Percentiles rank a stretch among this genome's conserved stretches.
phyloP scores from a whole-genome alignment of 2,797 vertebrate species.

The Premnoplex brunnescens region DNA sequence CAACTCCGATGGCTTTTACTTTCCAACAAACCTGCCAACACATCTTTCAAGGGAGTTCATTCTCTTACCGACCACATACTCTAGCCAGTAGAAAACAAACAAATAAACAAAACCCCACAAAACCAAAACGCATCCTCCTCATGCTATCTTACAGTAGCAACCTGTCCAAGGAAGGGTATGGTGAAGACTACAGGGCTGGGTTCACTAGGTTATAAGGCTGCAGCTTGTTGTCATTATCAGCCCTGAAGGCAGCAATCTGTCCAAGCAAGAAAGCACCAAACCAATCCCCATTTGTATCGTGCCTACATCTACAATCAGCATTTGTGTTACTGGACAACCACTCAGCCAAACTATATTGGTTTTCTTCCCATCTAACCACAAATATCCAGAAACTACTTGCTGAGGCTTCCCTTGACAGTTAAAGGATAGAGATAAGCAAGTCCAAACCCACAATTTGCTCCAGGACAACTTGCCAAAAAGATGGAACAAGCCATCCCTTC shows the following conservation, averaged over 20 bases:
- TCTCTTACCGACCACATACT: neutral
- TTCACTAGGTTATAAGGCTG: neutral
- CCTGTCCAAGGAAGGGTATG: neutral
- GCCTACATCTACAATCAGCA: neutral
- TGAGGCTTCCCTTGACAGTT: neutral
- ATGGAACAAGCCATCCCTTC: neutral
- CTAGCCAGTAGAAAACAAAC: neutral
- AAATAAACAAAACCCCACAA: neutral
- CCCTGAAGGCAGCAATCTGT: neutral
- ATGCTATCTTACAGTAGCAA: neutral
- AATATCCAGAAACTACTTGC: neutral
- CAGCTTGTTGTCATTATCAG: neutral
- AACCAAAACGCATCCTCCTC: neutral
- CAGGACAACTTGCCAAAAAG: neutral
- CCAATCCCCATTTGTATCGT: rapidly evolving
- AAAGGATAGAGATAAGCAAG: neutral
- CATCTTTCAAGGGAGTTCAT: neutral
- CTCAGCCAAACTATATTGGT: neutral
- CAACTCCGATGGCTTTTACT: neutral
- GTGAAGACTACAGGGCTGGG: neutral
- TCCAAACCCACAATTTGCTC: neutral
- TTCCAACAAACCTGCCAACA: neutral
- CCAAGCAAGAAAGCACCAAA: neutral
- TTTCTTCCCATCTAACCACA: neutral
- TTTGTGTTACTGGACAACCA: neutral